Evolutionary conservation across 2,888 invertebrate genomes (phyloP), one percentile per base, ranked within the genome.

Genomic region (Liopterus haemorrhoidalis): DNA sequence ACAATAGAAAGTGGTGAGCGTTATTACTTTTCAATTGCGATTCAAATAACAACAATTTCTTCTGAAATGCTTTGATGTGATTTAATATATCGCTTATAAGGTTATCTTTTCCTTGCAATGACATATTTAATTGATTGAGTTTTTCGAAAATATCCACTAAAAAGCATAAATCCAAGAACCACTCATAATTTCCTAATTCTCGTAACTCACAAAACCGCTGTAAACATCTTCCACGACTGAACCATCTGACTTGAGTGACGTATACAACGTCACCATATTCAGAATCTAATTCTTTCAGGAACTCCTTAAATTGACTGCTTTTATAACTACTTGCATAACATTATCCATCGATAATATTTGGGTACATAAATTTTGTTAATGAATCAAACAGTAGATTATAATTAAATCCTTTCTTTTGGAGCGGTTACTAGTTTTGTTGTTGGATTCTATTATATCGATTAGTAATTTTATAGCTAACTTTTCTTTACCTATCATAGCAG

Each of bases 261-360:
- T 46, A 50, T 28, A 38, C 48, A 45, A 50, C 40, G 33, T 50
- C 42, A 37, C 41, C 48, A 46, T 46, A 46, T 38, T 47, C 42
- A 28, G 46, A 41, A 36, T 42, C 42, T 42, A 47, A 37, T 47
- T 47, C 47, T 36, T 42, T 42, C 36, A 47, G 38, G 16, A 47
- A 47, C 28, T 36, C 42, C 36, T 47, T 40, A 19, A 30, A 9
- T 22, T 22, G 6, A 22, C 22, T 22, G 22, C 11, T 38, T 38
- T 38, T 38, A 38, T 38, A 27, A 25, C 25, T 25, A 27, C 39
- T 25, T 22, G 27, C 49, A 49, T 49, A 46, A 47, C 43, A 47
- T 46, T 41, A 47, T 46, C 28, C 49, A 49, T 49, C 46, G 46
- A 49, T 47, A 49, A 47, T 43, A 38, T 47, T 46, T 46, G 49